phyloP scores from a whole-genome alignment of 2,888 invertebrate genomes.

The Sicus ferrugineus region DNA sequence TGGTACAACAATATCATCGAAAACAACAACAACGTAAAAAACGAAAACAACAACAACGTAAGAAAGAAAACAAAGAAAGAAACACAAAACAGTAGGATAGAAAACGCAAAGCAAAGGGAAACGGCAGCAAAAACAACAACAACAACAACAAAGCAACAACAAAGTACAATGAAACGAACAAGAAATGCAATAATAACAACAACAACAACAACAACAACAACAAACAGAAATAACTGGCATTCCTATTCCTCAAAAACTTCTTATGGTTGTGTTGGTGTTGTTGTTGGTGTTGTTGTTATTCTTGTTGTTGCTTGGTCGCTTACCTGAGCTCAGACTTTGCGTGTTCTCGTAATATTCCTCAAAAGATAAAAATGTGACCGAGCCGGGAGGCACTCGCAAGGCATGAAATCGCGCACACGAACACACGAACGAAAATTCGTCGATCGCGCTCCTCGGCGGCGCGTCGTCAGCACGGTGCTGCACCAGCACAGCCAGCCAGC shows the following conservation, averaged over 20 bases:
- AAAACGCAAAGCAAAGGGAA: no score
- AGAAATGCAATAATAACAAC: constrained; percentile 23
- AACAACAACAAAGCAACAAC: no score
- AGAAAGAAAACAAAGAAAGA: no score
- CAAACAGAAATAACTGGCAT: constrained; percentile 47
- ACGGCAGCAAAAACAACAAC: no score
- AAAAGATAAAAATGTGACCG: constrained; percentile 64
- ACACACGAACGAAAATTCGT: no score
- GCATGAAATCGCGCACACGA: constrained; percentile 27
- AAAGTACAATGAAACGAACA: no score
- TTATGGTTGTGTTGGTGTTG: constrained; percentile 29
- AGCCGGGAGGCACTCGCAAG: constrained; percentile 46
- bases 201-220: constrained; percentile 40
- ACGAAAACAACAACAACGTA: constrained; percentile 40
- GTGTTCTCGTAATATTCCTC: constrained; percentile 64
- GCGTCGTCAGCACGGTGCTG: no score
- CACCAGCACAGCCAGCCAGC: no score
- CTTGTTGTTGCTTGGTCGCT: constrained; percentile 10
- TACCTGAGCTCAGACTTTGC: constrained; percentile 62
- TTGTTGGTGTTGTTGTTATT: constrained; percentile 14
- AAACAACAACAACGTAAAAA: no score
- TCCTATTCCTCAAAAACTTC: constrained; percentile 46
- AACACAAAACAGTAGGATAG: no score
- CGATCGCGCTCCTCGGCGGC: no score
- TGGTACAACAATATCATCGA: no score